Evolutionary conservation across 2,888 invertebrate genomes (phyloP).

Genomic region (Mesorhabditis belari): DNA sequence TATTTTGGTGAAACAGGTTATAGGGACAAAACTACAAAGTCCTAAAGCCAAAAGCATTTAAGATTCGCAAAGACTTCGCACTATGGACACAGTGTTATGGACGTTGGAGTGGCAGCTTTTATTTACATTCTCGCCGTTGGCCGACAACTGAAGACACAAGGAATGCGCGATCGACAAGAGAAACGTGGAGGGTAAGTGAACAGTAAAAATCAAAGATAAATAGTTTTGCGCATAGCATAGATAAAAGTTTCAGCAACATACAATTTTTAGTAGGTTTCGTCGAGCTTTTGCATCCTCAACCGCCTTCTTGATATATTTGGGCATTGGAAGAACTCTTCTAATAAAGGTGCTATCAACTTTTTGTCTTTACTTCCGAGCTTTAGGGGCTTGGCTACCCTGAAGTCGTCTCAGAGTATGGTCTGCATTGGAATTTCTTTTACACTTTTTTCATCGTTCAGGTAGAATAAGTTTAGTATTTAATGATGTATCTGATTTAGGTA

Average conservation of each 20-base stretch:
- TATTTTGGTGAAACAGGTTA: not conserved
- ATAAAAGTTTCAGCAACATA: not conserved
- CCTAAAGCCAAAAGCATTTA: not conserved
- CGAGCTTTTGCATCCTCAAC: constrained; percentile 19
- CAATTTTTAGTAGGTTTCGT: constrained; percentile 11
- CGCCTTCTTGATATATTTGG: constrained; percentile 56
- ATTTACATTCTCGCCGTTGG: constrained; percentile 69
- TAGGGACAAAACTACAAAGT: not conserved
- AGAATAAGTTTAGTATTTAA: constrained; percentile 7
- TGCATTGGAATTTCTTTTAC: constrained; percentile 96
- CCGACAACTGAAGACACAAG: constrained; percentile 11
- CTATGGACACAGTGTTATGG: constrained; percentile 69
- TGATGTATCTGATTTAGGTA: constrained; percentile 5
- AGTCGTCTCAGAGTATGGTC: constrained; percentile 85
- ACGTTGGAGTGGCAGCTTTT: constrained; percentile 84
- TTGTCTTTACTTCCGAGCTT: too few species aligned
- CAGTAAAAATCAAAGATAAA: not conserved
- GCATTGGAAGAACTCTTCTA: constrained; percentile 54
- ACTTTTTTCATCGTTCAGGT: constrained; percentile 77
- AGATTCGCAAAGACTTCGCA: not conserved
- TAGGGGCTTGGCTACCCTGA: constrained; percentile 70
- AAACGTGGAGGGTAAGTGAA: constrained; percentile 1
- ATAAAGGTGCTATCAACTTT: constrained; percentile 57
- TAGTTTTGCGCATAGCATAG: not conserved
- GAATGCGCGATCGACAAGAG: constrained; percentile 10